Evolutionary conservation across 2,797 vertebrate species (phyloP), one percentile per base, ranked within the genome.

Genomic region (Naso thynnoides): DNA sequence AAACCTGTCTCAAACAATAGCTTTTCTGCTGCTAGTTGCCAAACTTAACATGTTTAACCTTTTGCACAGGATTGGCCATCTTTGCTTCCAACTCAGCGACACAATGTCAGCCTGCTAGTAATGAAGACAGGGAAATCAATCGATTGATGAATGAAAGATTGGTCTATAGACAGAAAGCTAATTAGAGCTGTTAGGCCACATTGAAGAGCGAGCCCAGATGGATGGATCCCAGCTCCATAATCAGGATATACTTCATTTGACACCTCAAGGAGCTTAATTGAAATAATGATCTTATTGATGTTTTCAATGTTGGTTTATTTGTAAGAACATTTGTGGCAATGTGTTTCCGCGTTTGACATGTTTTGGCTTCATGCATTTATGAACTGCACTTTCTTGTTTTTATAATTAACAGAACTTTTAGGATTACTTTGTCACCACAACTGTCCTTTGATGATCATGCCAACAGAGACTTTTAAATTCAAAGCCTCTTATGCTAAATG

Each of bases 81-180:
- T 85, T 77, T 79, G 73, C 84, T 82, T 70, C 81, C 82, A 69
- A 79, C 67, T 78, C 84, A 76, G 81, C 79, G 56, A 82, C 89
- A 84, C 83, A 54, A 54, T 23, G 73, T 89, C 83, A 83, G 78
- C 75, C 79, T 24, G 11, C 83, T 79, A 79, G 82, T 93, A 92
- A 92, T 92, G 88, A 91, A 86, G 89, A 92, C 88, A 91, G 89
- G 74, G 76, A 93, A 93, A 94, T 94, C 93, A 88, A 91, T 94
- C 84, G 81, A 91, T 92, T 89, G 92, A 93, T 89, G 91, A 90
- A 93, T 93, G 91, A 93, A 91, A 93, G 91, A 94, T 95, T 92
- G 82, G 87, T 84, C 76, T 90, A 91, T 84, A 81, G 91, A 92
- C 90, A 89, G 87, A 91, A 91, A 93, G 89, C 86, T 91, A 91